phyloP scores from a whole-genome alignment of 2,113 vertebrate genomes.

The Callorhinus ursinus region DNA sequence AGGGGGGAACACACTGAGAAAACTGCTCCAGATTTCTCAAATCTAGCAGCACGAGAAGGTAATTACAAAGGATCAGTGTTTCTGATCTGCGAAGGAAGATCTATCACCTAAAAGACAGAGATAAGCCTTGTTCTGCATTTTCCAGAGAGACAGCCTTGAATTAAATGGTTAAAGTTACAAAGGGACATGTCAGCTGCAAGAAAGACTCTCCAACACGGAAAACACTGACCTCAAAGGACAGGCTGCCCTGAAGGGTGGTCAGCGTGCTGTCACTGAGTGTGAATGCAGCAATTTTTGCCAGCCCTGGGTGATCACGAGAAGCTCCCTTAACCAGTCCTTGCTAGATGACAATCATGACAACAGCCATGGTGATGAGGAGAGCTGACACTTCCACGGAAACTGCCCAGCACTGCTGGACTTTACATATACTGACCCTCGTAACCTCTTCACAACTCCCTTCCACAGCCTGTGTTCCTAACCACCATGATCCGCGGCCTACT shows the following conservation, averaged over 20 bases:
- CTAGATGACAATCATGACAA: neutral
- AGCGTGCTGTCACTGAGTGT: neutral
- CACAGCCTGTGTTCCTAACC: neutral
- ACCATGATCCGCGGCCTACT: accelerated
- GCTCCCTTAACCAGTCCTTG: neutral
- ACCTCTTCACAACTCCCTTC: neutral
- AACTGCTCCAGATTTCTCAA: neutral
- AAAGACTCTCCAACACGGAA: neutral
- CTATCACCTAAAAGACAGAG: neutral
- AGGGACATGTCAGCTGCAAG: neutral
- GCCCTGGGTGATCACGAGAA: neutral
- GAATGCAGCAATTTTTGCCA: neutral
- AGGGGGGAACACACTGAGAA: neutral
- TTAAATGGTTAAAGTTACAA: neutral
- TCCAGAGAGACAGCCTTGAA: neutral
- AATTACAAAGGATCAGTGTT: neutral
- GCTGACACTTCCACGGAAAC: neutral
- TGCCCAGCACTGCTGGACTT: no score
- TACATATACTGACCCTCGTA: neutral
- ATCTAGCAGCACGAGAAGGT: neutral
- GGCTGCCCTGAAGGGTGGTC: neutral
- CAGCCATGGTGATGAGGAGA: neutral
- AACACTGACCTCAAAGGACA: neutral
- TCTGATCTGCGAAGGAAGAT: neutral
- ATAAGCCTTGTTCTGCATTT: neutral